A percentile compares a stretch with the other conserved stretches of the same genome.
Evolutionary conservation across 2,113 vertebrate species (phyloP).

Genomic region (Tapirus terrestris): DNA sequence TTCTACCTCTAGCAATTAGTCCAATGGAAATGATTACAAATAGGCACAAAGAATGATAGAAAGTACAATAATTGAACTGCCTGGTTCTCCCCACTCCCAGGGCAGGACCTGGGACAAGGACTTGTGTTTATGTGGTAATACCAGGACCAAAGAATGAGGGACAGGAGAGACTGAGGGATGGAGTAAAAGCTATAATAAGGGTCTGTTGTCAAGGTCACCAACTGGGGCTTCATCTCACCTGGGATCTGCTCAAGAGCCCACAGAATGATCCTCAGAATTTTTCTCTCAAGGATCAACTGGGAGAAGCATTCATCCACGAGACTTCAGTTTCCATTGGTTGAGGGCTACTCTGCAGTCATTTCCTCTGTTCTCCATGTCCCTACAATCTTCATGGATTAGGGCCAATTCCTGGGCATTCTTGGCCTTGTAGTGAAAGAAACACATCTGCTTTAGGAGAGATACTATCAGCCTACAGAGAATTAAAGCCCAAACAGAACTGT

Average conservation of each 20-base stretch:
- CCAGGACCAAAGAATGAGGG: background rate
- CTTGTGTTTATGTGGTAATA: background rate
- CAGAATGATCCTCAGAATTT: background rate
- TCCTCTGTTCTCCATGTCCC: background rate
- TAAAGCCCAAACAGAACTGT: background rate
- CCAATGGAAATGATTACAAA: background rate
- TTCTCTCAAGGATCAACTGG: background rate
- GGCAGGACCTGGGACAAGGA: background rate
- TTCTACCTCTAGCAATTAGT: background rate
- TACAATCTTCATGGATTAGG: background rate
- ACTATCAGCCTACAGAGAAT: background rate
- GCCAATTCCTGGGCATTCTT: background rate
- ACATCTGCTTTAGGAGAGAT: background rate
- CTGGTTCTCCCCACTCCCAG: background rate
- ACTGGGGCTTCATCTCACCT: background rate
- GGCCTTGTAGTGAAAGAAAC: background rate
- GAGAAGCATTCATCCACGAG: background rate
- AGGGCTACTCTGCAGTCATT: background rate
- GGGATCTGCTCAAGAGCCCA: background rate
- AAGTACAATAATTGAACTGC: background rate
- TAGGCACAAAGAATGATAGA: background rate
- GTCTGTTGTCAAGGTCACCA: background rate
- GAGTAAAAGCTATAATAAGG: background rate
- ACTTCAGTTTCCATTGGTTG: background rate
- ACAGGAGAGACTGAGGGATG: background rate